phyloP scores from a whole-genome alignment of 2,113 vertebrate species.

The Machaerirhynchus nigripectus region DNA sequence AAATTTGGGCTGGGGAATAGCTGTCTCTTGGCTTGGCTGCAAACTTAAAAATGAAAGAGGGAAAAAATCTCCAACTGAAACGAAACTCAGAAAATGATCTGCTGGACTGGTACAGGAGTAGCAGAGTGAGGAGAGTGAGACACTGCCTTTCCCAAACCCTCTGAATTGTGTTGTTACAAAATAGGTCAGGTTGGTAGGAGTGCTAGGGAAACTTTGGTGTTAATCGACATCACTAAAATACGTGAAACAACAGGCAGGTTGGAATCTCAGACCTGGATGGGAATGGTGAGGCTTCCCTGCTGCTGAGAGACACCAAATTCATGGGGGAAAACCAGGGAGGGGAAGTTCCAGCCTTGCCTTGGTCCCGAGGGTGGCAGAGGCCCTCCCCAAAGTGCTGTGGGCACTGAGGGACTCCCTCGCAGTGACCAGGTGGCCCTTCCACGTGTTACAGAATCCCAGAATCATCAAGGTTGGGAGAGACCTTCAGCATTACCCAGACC shows the following conservation, averaged over 20 bases:
- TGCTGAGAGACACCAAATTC: neutral
- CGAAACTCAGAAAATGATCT: neutral
- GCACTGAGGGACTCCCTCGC: neutral
- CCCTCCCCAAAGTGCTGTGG: neutral
- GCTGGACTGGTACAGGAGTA: neutral
- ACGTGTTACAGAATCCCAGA: neutral
- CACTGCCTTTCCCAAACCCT: neutral
- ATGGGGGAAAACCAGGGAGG: neutral
- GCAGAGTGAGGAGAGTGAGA: neutral
- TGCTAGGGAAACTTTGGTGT: neutral
- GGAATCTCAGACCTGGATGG: neutral
- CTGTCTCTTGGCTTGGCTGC: neutral
- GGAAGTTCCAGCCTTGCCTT: too few species aligned
- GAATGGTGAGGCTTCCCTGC: neutral
- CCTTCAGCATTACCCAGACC: rapidly evolving
- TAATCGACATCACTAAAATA: neutral
- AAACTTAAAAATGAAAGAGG: neutral
- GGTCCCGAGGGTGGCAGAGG: neutral
- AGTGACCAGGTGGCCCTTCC: neutral
- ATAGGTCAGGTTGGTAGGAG: neutral
- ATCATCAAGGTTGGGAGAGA: rapidly evolving
- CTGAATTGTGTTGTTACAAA: neutral
- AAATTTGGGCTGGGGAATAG: neutral
- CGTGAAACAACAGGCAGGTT: neutral
- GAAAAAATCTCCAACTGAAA: neutral